Conservation (phyloP, 2,113 vertebrate genomes). For the Chaetura pelagica region DNA sequence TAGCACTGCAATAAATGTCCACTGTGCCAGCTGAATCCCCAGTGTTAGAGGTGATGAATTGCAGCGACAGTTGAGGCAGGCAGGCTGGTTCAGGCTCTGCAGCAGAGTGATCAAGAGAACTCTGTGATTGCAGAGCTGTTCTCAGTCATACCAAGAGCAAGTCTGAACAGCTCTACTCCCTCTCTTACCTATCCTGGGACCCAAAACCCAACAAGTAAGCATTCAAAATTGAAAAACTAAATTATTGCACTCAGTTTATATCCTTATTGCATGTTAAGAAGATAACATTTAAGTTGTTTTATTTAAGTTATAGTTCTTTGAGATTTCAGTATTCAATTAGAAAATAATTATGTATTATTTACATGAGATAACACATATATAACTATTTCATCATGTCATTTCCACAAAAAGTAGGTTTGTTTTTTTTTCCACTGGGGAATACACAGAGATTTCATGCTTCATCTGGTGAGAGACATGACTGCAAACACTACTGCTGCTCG, state of each 20-base stretch:
- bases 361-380: too few species aligned
- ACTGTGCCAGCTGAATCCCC: neutral
- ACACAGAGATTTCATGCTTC: neutral
- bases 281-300: neutral
- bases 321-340: neutral
- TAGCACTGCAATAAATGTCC: neutral
- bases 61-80: neutral
- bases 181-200: neutral
- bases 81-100: neutral
- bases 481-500: neutral
- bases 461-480: neutral
- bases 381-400: neutral
- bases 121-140: neutral
- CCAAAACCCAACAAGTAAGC: neutral
- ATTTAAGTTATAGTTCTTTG: neutral
- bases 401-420: neutral
- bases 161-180: neutral
- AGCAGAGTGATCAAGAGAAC: neutral
- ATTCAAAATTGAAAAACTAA: neutral
- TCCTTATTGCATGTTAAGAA: neutral
- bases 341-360: neutral
- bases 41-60: neutral
- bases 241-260: neutral
- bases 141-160: neutral
- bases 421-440: neutral